These are phyloP conservation scores for Mus minutoides DNA, from an alignment of 2,797 vertebrate genomes.

Conservation along the genomic window DNA sequence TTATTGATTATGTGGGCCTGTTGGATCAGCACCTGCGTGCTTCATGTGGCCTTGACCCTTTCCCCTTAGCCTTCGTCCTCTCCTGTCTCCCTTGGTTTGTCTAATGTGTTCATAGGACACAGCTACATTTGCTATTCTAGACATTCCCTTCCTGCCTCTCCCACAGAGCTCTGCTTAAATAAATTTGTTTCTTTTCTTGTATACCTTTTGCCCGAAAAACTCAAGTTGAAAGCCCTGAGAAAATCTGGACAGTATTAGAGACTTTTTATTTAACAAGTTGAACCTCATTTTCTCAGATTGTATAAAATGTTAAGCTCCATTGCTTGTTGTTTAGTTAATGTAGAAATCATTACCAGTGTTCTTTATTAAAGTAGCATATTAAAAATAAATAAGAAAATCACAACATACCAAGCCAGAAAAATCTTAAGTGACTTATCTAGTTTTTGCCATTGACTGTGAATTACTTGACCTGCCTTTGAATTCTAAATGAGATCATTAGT, in stretches of 20 bases:
- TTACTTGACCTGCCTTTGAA: conserved; percentile 41
- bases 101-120: neutral
- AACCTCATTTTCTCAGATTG: conserved; percentile 45
- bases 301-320: conserved; percentile 9
- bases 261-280: neutral
- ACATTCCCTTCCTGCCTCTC: neutral
- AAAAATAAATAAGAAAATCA: conserved; percentile 36
- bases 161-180: neutral
- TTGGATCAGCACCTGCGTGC: neutral
- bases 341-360: conserved; percentile 37
- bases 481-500: conserved; percentile 34
- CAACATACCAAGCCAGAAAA: neutral
- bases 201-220: conserved; percentile 32
- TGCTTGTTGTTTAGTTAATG: conserved; percentile 42
- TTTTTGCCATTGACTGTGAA: conserved; percentile 19
- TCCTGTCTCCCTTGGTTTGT: conserved; percentile 9
- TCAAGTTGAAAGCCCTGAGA: conserved; percentile 25
- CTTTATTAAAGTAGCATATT: conserved; percentile 5
- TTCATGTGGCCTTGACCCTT: neutral
- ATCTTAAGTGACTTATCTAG: neutral
- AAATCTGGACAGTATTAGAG: neutral
- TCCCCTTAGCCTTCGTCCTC: neutral
- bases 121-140: neutral
- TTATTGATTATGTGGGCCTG: neutral
- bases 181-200: neutral